Evolutionary conservation across 37 sponge, comb jelly and placozoan genomes (phyloP), one percentile per base, ranked within the genome.

Genomic region (Agelas oroides): DNA sequence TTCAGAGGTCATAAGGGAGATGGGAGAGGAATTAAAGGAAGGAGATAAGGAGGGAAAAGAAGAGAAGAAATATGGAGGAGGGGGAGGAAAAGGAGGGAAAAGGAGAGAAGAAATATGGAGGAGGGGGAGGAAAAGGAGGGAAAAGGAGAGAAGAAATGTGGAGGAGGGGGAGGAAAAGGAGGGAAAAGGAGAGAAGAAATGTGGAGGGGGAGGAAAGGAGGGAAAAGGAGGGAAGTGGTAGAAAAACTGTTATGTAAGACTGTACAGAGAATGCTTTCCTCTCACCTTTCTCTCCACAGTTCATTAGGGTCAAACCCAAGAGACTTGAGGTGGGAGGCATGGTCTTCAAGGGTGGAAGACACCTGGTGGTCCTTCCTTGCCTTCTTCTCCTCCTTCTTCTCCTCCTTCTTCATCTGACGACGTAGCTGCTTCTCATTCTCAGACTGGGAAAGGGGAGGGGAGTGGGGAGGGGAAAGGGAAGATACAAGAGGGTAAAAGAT

Each of bases 381-480:
- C 40, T 73, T 67, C 58, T 59, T 81, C 94, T 81, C 76, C 81
- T 89, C 94, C 46, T 95, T 93, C 71, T 95, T 95, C 81, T 90
- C 94, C 37, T 95, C 95, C 67, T 95, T 95, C 19, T 93, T 66
- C 11, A 84, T 17, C 68, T 83, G 75, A 79, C 94, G 95, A 82
- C 72, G 84, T 77, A 94, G 73, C 19, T 73, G 52, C 52, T 89
- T 90, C 85, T 97, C 98, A 37, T 91, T 76, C 46, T 93, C 79
- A 16, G 98, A 93, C 79, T 95, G 85, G 28, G 72, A 28, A 17
- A 28, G 24, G 67, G 67, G 28, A 2, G 67, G 30, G 67, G 67
- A 24, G 67, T 19, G 67, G 67, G 18, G 28, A 1, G 46, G n/a
- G 63, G 27, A 61, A 56, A 56, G 58, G 15, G n/a, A n/a, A n/a